Base-by-base conservation (phyloP, 1,140 invertebrate species). In the Meteorus sp. region DNA sequence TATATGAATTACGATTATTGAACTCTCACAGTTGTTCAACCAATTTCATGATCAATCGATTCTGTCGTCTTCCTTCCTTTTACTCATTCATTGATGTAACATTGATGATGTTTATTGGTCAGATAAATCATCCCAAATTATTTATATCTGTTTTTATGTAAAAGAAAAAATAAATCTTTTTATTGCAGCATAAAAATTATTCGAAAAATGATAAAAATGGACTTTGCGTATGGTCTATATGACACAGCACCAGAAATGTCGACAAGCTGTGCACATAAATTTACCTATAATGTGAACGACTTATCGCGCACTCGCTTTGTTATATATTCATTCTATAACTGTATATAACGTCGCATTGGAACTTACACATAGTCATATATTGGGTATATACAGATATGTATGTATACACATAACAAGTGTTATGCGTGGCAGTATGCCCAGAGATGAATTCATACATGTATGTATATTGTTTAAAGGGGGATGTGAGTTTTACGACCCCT, bases 261-360 rank as follows among this genome's bases (percentile, higher is more conserved):
- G 58, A 60, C 59, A 60, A 55, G 52, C 59, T 60, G 59, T 60
- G 52, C 59, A 60, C 59, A 60, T 60, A 60, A 60, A 60, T 60
- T 53, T 48, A 60, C 45, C 43, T 56, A 33, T 17, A 31, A n/a
- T 33, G n/a, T 15, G 29, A 25, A 23, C 47, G 29, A 37, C 44
- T 50, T 19, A 25, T 60, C 44, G 41, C n/a, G 5, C 15, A 17
- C 20, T 51, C 23, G 44, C 11, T 20, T 47, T 9, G 22, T 44
- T 19, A 9, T 41, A 41, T 19, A n/a, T n/a, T n/a, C n/a, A n/a
- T n/a, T n/a, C n/a, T n/a, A n/a, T n/a, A n/a, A n/a, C n/a, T n/a
- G n/a, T n/a, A n/a, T n/a, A n/a, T 9, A 19, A 2, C 20, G 19
- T 44, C 23, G 43, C 17, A 15, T 11, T 15, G 20, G 41, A 23